phyloP scores from a whole-genome alignment of 2,888 invertebrate species.

The Acleris laterana region DNA sequence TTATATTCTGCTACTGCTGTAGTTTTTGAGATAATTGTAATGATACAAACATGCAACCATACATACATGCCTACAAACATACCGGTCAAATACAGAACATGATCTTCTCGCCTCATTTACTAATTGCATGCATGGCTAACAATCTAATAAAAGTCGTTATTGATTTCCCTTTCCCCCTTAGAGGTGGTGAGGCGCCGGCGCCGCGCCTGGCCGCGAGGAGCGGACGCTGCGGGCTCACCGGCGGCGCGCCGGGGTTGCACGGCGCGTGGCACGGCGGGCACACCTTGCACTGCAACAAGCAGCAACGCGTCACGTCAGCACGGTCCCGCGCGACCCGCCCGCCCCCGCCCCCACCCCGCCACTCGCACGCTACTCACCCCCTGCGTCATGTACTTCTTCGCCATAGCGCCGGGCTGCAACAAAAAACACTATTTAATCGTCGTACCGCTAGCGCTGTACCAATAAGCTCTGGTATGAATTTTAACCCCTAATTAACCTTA shows the following conservation, averaged over 20 bases:
- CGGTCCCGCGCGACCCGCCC: neutral
- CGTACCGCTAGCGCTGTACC: too few relatives aligned
- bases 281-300: constrained; percentile 67
- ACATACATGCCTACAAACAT: too few relatives aligned
- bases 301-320: constrained; percentile 40
- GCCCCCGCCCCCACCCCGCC: neutral
- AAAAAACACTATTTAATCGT: neutral
- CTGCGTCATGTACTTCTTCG: constrained; percentile 49
- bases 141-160: neutral
- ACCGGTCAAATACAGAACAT: too few relatives aligned
- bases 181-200: neutral
- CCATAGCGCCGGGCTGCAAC: neutral
- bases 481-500: too few relatives aligned
- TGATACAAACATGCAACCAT: too few relatives aligned
- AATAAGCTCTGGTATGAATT: too few relatives aligned
- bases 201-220: neutral
- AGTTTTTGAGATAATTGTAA: too few relatives aligned
- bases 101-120: too few relatives aligned
- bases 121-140: too few relatives aligned
- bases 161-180: neutral
- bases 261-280: constrained; percentile 76
- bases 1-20: too few relatives aligned
- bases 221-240: constrained; percentile 54
- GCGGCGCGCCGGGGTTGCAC: constrained; percentile 72
- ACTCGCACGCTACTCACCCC: constrained; percentile 57